Evolutionary conservation across 1,140 invertebrate species (phyloP).

Genomic region (Lepidurus couesii): DNA sequence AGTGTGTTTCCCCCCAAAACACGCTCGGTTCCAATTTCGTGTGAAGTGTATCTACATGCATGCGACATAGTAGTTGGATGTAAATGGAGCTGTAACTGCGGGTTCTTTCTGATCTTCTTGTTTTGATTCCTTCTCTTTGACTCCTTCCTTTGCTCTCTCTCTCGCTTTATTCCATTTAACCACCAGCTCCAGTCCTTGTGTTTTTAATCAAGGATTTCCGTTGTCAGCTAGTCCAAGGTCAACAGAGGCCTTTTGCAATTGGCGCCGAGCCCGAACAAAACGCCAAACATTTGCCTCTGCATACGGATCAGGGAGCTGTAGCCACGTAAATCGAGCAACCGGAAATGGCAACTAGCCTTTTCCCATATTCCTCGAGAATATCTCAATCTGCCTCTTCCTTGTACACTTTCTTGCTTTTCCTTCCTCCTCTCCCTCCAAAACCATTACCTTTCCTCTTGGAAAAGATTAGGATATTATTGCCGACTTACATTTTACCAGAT

Average conservation of each 20-base stretch:
- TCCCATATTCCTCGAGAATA: not conserved
- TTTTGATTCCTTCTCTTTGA: not conserved
- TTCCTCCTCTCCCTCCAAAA: not conserved
- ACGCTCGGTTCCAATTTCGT: not conserved
- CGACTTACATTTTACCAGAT: conserved; percentile 84
- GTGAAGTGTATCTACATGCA: not conserved
- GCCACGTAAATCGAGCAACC: not conserved
- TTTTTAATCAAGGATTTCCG: conserved; percentile 19
- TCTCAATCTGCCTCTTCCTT: not conserved
- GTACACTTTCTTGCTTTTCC: not conserved
- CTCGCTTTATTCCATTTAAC: not conserved
- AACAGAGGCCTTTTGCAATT: not conserved
- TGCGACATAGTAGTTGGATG: conserved; percentile 7
- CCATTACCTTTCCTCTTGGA: not conserved
- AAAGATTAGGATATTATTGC: not conserved
- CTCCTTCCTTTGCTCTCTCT: not conserved
- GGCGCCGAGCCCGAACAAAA: not conserved
- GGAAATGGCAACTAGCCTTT: not conserved
- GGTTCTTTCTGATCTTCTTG: not conserved
- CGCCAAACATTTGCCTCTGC: not conserved
- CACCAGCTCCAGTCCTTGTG: not conserved
- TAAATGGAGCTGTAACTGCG: conserved; percentile 18
- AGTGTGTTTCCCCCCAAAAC: not conserved
- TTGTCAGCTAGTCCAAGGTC: conserved; percentile 13
- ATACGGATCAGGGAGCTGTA: not conserved